Conservation (phyloP, 1,140 invertebrate genomes). For the Pissodes strobi region DNA sequence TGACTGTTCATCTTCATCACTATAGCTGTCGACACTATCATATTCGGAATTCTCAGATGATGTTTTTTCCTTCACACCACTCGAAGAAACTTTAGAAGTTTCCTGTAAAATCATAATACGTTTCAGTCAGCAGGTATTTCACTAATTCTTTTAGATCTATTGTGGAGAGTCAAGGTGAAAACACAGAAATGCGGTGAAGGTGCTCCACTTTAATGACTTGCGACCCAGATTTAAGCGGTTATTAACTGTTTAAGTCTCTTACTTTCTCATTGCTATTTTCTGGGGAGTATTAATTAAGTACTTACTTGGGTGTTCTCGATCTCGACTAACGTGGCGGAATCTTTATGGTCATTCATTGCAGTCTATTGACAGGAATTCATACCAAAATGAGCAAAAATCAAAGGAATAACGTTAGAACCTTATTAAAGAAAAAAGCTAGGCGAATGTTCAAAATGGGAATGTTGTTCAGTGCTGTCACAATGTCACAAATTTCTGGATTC, state of each 20-base stretch:
- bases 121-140: neutral
- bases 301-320: constrained; percentile 13
- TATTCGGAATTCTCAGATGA: constrained; percentile 48
- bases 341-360: neutral
- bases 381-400: neutral
- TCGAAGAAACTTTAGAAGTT: constrained; percentile 23
- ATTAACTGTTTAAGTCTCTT: constrained; percentile 19
- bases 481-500: neutral
- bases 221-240: constrained; percentile 26
- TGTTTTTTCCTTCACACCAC: constrained; percentile 35
- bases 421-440: neutral
- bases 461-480: neutral
- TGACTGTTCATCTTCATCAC: constrained; percentile 43
- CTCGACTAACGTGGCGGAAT: neutral
- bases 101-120: constrained; percentile 44
- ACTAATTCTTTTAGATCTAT: neutral
- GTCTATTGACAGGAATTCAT: neutral
- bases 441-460: neutral
- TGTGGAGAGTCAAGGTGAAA: constrained; percentile 26
- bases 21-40: constrained; percentile 51
- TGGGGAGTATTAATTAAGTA: neutral
- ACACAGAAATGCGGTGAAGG: constrained; percentile 30
- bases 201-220: constrained; percentile 31
- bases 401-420: too few relatives aligned
- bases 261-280: constrained; percentile 3